A percentile compares a stretch with the other conserved stretches of the same genome.
Conservation (phyloP, 1,140 invertebrate genomes). For the Papilio polyxenes region DNA sequence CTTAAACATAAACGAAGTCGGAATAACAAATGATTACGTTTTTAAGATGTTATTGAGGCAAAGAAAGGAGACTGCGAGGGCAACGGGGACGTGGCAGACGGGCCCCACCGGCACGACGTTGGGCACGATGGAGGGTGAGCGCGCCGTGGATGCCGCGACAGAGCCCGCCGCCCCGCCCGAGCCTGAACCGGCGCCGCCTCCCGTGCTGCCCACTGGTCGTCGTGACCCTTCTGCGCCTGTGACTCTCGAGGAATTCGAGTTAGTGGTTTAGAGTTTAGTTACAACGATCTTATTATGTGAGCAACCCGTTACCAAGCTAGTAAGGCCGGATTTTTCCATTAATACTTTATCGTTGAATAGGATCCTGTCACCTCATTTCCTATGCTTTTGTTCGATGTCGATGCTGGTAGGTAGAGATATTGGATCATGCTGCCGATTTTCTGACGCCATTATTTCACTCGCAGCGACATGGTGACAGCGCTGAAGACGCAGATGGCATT, state of each 20-base stretch:
- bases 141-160: not conserved
- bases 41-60: conserved; percentile 7
- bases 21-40: not conserved
- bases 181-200: not conserved
- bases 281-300: not conserved
- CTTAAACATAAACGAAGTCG: not conserved
- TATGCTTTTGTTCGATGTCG: no score
- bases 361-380: no score
- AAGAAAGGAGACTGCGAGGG: not conserved
- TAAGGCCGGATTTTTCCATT: no score
- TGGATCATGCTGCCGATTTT: not conserved
- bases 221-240: not conserved
- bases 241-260: not conserved
- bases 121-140: not conserved
- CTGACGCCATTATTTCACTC: not conserved
- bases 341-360: no score
- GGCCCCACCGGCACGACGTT: not conserved
- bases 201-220: not conserved
- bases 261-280: not conserved
- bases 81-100: not conserved
- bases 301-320: no score
- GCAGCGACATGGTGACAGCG: conserved; percentile 13
- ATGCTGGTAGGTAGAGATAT: no score
- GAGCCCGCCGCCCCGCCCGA: not conserved
- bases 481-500: conserved; percentile 49